Evolutionary conservation across 2,797 vertebrate genomes (phyloP).

Genomic region (Forpus xanthops): DNA sequence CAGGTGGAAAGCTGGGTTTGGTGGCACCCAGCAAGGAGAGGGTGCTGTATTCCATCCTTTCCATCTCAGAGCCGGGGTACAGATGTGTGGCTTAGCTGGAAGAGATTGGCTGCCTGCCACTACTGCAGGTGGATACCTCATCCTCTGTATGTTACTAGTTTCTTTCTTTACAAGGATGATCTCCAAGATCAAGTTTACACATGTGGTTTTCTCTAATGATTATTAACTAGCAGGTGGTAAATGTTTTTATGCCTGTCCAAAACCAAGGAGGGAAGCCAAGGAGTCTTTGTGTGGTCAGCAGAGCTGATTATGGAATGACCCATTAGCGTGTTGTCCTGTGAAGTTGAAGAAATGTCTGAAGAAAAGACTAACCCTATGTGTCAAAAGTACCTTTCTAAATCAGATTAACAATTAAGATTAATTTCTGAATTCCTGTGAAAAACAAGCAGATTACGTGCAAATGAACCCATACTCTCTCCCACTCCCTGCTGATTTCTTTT

Average conservation of each 20-base stretch:
- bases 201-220: background rate
- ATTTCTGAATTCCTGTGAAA: background rate
- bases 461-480: background rate
- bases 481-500: background rate
- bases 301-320: background rate
- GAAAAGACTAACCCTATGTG: background rate
- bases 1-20: slow-evolving; percentile 35
- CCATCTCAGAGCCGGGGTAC: background rate
- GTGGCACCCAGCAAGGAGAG: background rate
- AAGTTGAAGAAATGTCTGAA: background rate
- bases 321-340: background rate
- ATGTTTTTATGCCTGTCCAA: background rate
- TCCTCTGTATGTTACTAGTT: background rate
- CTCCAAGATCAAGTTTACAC: background rate
- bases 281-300: background rate
- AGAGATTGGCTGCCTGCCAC: slow-evolving; percentile 22
- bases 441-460: background rate
- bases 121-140: background rate
- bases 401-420: slow-evolving; percentile 3
- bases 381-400: background rate
- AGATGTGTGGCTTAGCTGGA: background rate
- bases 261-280: background rate
- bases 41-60: background rate
- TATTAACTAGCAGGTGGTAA: background rate
- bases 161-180: background rate